Evolutionary conservation across 2,113 vertebrate species (phyloP).

Genomic region (Manacus vitellinus): DNA sequence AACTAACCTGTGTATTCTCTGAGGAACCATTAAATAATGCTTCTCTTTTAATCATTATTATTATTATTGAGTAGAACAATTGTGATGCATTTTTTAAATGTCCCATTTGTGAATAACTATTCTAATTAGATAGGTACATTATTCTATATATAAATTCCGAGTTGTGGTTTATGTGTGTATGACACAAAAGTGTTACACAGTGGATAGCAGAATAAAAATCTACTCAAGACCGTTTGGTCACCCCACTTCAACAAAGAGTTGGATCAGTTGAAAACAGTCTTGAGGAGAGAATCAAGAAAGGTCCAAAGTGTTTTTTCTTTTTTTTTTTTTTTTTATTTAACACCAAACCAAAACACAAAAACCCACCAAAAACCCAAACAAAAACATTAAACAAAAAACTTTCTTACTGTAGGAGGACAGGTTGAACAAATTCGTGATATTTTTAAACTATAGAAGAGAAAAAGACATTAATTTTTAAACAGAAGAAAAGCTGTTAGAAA

Average conservation of each 20-base stretch:
- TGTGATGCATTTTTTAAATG: not conserved
- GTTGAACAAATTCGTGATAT: not conserved
- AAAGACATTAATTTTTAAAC: not conserved
- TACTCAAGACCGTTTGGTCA: not conserved
- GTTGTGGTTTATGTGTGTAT: not conserved
- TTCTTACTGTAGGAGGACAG: not conserved
- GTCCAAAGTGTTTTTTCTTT: accelerated
- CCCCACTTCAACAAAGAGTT: not conserved
- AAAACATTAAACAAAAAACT: not conserved
- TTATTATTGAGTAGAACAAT: not conserved
- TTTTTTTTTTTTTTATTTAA: not conserved
- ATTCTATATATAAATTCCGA: not conserved
- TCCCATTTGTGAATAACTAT: not conserved
- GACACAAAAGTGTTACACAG: not conserved
- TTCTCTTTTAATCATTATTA: not conserved
- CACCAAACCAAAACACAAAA: not conserved
- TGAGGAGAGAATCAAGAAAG: not conserved
- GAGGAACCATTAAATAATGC: not conserved
- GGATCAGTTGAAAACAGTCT: not conserved
- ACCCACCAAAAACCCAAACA: not conserved
- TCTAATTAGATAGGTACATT: not conserved
- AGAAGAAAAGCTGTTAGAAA: not conserved
- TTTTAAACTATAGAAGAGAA: not conserved
- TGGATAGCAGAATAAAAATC: not conserved
- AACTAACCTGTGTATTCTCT: not conserved